Base-by-base conservation (phyloP, 2,888 invertebrate species). In the Acleris cristana region DNA sequence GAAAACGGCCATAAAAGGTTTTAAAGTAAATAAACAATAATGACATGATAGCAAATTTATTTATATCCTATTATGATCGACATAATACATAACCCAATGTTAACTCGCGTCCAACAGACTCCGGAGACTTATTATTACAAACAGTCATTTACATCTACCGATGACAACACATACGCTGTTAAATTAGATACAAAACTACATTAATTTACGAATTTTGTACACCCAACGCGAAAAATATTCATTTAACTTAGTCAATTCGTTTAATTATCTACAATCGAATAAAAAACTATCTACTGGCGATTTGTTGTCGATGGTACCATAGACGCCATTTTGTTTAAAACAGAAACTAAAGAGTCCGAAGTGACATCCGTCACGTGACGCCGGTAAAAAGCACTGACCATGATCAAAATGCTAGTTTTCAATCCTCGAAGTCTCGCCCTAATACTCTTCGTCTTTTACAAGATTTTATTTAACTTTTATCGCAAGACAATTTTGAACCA, bases 1-100 rank as follows among this genome's bases (percentile, higher is more conserved):
- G 26, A 26, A 26, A 26, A 26, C 26, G 6, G 6, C 6, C 6
- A 26, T 26, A 10, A 34, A 40, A 40, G 14, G 40, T 14, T 40
- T 40, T 51, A 1, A 21, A 72, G 64, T 74, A 81, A 77, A 86
- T 77, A 79, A 40, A 74, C 61, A 70, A 69, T 73, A 77, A 64
- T 77, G 84, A 88, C 86, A 86, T 87, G 86, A 90, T 90, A 89
- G 88, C 89, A 89, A 89, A 89, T 90, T 88, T 89, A 88, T 89
- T 87, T 86, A 87, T 80, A 87, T 80, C 85, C 83, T 89, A 89
- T 84, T 86, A 88, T 82, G 85, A 86, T 84, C 82, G 79, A 88
- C 83, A 84, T 84, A 85, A 34, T 10, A 84, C 82, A 80, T 83
- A 82, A 79, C 75, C 79, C 78, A 81, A 82, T 78, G 78, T 76